These are phyloP conservation scores for Dromius quadrimaculatus DNA, from an alignment of 2,888 invertebrate species.

Conservation along the genomic window DNA sequence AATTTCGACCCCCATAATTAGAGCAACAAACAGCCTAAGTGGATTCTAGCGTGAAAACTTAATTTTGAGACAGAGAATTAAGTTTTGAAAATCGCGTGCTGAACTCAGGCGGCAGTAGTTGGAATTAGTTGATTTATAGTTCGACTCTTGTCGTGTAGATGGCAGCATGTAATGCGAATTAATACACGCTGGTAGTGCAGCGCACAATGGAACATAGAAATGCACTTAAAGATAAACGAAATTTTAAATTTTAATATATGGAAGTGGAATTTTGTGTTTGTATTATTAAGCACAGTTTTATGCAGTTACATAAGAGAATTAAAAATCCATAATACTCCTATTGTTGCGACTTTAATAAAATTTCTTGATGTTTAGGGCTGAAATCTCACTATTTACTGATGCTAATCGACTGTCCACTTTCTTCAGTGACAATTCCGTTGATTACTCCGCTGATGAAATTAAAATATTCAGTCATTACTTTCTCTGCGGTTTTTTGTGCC, in stretches of 20 bases:
- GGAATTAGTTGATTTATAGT: conserved; percentile 16
- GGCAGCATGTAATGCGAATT: conserved; percentile 21
- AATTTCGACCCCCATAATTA: conserved; percentile 14
- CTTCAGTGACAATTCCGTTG: conserved; percentile 10
- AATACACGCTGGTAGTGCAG: too few relatives aligned
- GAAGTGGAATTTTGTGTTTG: conserved; percentile 14
- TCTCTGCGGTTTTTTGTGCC: conserved; percentile 17
- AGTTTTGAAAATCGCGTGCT: conserved; percentile 8
- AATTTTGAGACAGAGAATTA: background rate
- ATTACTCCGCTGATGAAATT: conserved; percentile 27
- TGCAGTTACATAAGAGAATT: too few relatives aligned
- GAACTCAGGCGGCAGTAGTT: too few relatives aligned
- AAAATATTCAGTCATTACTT: conserved; percentile 38
- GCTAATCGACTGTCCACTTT: conserved; percentile 29
- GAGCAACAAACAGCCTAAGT: conserved; percentile 28
- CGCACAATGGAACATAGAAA: conserved; percentile 22
- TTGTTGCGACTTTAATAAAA: too few relatives aligned
- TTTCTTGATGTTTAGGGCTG: too few relatives aligned
- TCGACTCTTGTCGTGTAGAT: background rate
- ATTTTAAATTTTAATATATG: conserved; percentile 23
- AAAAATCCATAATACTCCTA: too few relatives aligned
- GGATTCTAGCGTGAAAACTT: conserved; percentile 35
- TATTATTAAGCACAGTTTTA: too few relatives aligned
- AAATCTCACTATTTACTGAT: conserved; percentile 11
- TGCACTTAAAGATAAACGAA: conserved; percentile 11